Base-by-base conservation (phyloP, 92 coral and sea anemone species). In the Palythoa grandis region DNA sequence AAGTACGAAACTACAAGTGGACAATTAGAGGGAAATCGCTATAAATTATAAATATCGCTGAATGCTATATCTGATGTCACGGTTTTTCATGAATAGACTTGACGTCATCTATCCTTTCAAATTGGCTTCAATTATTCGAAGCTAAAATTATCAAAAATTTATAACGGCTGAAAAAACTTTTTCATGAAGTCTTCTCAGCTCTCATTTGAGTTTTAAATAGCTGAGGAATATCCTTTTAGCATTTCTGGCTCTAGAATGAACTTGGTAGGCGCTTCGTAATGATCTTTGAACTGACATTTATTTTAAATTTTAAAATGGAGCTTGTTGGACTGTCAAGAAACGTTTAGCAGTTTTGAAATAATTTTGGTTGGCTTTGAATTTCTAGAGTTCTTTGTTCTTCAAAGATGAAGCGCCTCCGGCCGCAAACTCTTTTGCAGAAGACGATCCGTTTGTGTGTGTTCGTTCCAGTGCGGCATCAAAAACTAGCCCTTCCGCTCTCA, bases 311-410 rank as follows among this genome's bases (percentile, higher is more conserved):
- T 14, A 3, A 48, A 15, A 10, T 63, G 23, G 72, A 50, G 47
- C 11, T 8, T 25, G 5, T 25, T 9, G 4, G 9, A 22, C 50
- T 54, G 16, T 77, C 3, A 15, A 47, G 24, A 13, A 12, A 43
- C 35, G 12, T 66, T 47, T 48, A 17, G 40, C 20, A 47, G 2
- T n/a, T 40, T 20, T 19, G 58, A 63, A 20, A 40, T 38, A 39
- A 58, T 52, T 48, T 37, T 66, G 39, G 39, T 70, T 80, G 47
- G 37, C 20, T 50, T 54, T 79, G 38, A 20, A 74, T 91, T 69
- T 47, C 15, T 86, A 94, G 98, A 94, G 98, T 71, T 90, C 91
- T 88, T 83, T 94, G 91, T 94, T 94, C 93, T 94, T 94, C 88
- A 94, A 94, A 65, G 95, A 94, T 83, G 98, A 94, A 25, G 89